These are phyloP conservation scores for Enteromius thamalakanensis DNA, from an alignment of 2,797 vertebrate species.

Conservation along the genomic window DNA sequence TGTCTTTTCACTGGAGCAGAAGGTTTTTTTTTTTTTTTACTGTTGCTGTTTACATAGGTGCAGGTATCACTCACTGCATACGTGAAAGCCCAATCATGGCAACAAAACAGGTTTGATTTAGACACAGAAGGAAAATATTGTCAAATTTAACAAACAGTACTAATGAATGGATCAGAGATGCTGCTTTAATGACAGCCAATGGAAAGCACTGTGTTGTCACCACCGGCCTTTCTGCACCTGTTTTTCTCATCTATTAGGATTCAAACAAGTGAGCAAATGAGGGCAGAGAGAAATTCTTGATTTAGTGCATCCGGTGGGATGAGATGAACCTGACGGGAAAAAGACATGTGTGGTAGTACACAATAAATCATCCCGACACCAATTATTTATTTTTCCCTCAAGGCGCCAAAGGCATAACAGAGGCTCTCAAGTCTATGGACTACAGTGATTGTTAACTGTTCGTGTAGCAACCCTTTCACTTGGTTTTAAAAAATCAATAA, in stretches of 20 bases:
- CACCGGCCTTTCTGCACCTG: slow-evolving; percentile 13
- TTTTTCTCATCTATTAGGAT: slow-evolving; percentile 43
- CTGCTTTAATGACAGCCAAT: slow-evolving; percentile 21
- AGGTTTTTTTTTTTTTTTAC: neutral
- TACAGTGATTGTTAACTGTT: slow-evolving; percentile 42
- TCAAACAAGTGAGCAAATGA: slow-evolving; percentile 51
- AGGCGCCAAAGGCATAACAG: slow-evolving; percentile 43
- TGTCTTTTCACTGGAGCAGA: neutral
- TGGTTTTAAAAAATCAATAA: slow-evolving; percentile 53
- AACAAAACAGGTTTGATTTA: slow-evolving; percentile 42
- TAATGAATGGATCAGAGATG: slow-evolving; percentile 51
- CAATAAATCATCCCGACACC: slow-evolving; percentile 52
- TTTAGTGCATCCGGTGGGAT: slow-evolving; percentile 49
- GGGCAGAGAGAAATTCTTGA: slow-evolving; percentile 40
- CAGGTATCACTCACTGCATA: neutral
- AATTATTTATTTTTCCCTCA: slow-evolving; percentile 57
- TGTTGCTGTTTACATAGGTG: slow-evolving; percentile 25
- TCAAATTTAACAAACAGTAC: slow-evolving; percentile 42
- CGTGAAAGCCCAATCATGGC: slow-evolving; percentile 34
- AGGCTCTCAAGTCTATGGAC: slow-evolving; percentile 42
- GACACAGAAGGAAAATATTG: slow-evolving; percentile 37
- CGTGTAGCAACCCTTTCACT: slow-evolving; percentile 22
- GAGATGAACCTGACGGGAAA: slow-evolving; percentile 48
- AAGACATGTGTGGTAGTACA: slow-evolving; percentile 47
- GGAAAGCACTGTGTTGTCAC: slow-evolving; percentile 30